Base-by-base conservation (phyloP, 2,797 vertebrate species). In the Lycodopsis pacificus region DNA sequence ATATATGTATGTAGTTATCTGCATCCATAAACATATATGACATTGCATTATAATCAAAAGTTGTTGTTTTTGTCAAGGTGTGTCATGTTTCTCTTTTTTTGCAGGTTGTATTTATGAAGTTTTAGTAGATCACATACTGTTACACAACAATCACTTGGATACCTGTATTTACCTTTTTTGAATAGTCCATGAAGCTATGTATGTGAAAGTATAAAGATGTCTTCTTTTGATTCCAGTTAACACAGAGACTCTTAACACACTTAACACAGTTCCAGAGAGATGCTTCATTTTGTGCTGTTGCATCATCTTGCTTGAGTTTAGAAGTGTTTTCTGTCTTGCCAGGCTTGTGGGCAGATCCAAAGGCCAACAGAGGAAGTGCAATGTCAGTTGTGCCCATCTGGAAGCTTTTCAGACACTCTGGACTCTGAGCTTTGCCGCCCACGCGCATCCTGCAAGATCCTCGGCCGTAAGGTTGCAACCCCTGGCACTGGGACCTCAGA, bases 331-430 rank as follows among this genome's bases (percentile, higher is more conserved):
- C 4, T 84, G 11, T 79, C 46, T 76, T 27, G 6, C 7, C 86
- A 97, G 97, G 84, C 70, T 1, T 96, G 96, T 58, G 92, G 87
- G 61, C 79, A 89, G 81, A 83, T 87, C 4, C 90, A 86, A 4
- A 83, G 61, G 32, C 70, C 86, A 25, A 87, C 88, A 3, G 88
- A 90, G 27, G 92, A 83, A 20, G 87, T 93, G 27, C 65, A 15
- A 1, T 99, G 98, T 86, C 94, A 76, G 72, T 17, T 51, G 3
- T 99, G 98, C 67, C 90, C 94, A 0, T 69, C 83, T 0, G 96
- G 95, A 42, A 96, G 93, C 82, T 99, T 98, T 91, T 99, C 97
- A 1, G 88, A 93, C 7, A 27, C 84, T 0, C 62, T 79, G 0
- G 92, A 94, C 76, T 61, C 90, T 19, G 80, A 88, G 2, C 90